Conservation (phyloP, 1,140 invertebrate species). For the Lanistes nyassanus region DNA sequence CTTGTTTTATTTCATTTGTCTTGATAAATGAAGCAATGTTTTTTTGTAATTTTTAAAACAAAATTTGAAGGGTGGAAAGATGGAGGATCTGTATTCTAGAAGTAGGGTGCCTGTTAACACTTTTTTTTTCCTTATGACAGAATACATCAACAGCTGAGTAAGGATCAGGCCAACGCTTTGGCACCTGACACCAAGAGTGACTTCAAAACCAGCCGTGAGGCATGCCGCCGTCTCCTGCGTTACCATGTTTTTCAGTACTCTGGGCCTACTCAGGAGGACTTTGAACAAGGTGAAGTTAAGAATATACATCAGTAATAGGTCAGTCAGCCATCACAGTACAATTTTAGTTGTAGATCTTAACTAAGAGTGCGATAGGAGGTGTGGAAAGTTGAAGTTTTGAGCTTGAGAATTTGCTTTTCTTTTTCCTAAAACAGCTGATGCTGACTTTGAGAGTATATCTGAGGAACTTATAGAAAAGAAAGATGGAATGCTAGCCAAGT, state of each 20-base stretch:
- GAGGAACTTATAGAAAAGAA: conserved; percentile 80
- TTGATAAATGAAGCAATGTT: background rate
- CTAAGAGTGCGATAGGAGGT: too few relatives aligned
- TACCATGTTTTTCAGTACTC: conserved; percentile 77
- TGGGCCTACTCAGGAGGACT: conserved; percentile 29
- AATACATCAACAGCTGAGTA: conserved; percentile 80
- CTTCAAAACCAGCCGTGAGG: conserved; percentile 79
- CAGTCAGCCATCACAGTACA: too few relatives aligned
- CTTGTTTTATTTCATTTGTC: background rate
- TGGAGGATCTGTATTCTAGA: too few relatives aligned
- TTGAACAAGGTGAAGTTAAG: conserved; percentile 41
- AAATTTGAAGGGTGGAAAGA: too few relatives aligned
- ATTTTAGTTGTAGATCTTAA: too few relatives aligned
- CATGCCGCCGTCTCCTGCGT: conserved; percentile 80
- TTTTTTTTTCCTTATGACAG: conserved; percentile 56
- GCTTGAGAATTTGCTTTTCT: conserved; percentile 5
- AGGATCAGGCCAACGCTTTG: conserved; percentile 81
- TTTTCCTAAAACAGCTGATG: conserved; percentile 73
- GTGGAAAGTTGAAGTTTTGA: too few relatives aligned
- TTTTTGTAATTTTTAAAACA: too few relatives aligned
- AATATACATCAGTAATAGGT: background rate
- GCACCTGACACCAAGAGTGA: conserved; percentile 82
- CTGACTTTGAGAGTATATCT: conserved; percentile 80
- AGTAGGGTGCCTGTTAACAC: background rate
- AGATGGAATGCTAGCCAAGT: conserved; percentile 80